A percentile compares a stretch with the other conserved stretches of the same genome.
Conservation (phyloP, 2,888 invertebrate species). For the Lycocerus yunnanus region DNA sequence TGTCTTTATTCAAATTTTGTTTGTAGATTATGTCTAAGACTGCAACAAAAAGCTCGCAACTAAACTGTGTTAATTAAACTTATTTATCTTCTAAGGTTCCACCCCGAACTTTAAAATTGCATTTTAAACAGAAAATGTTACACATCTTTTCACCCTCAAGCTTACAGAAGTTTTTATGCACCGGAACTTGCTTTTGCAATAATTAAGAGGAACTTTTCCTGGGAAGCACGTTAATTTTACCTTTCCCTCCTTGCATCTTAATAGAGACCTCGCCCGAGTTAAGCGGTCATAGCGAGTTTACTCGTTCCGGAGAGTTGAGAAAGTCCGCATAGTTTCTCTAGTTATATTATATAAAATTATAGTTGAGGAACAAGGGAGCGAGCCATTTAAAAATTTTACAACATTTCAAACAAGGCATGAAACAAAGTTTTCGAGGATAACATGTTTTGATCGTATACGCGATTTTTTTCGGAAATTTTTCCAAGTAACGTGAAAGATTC, state of each 20-base stretch:
- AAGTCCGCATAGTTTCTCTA: background rate
- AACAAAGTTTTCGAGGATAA: too few species aligned
- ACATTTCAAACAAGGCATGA: too few species aligned
- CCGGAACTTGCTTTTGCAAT: background rate
- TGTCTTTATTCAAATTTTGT: background rate
- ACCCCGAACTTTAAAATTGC: constrained; percentile 14
- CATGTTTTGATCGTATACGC: too few species aligned
- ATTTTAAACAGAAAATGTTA: constrained; percentile 16
- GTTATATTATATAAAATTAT: too few species aligned
- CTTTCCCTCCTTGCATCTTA: background rate
- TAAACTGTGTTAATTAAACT: constrained; percentile 11
- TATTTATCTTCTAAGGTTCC: constrained; percentile 5
- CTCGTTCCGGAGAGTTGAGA: background rate
- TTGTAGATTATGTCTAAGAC: background rate
- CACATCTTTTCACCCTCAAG: background rate
- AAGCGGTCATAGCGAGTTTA: background rate
- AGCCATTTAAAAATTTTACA: too few species aligned
- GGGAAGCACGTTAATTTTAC: background rate
- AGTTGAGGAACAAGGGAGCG: too few species aligned
- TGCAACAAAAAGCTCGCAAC: constrained; percentile 4
- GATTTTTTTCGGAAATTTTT: too few species aligned
- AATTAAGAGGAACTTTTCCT: background rate
- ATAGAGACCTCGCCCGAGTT: background rate
- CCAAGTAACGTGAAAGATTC: too few species aligned
- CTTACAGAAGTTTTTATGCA: background rate